A percentile compares a stretch with the other conserved stretches of the same genome.
Evolutionary conservation across 2,888 invertebrate species (phyloP).

Genomic region (Gnatocerus cornutus): DNA sequence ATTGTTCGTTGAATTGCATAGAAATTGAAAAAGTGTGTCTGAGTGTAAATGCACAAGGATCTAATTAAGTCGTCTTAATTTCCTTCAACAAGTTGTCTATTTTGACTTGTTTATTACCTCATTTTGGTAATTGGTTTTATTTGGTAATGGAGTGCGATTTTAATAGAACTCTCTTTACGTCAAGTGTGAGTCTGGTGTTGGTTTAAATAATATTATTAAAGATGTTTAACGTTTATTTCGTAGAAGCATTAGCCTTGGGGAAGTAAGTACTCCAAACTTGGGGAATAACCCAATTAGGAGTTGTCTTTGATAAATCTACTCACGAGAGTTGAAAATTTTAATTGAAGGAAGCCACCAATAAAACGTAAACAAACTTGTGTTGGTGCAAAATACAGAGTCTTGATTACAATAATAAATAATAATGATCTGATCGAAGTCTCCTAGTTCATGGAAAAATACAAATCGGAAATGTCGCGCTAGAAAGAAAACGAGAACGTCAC

Average conservation of each 20-base stretch:
- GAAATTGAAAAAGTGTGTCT: too few species aligned
- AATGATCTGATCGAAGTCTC: conserved; percentile 7
- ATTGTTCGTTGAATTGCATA: too few species aligned
- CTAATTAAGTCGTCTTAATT: too few species aligned
- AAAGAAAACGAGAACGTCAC: not conserved
- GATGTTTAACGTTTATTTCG: conserved; percentile 34
- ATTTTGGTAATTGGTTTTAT: too few species aligned
- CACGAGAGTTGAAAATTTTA: conserved; percentile 32
- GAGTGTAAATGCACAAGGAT: too few species aligned
- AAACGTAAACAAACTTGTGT: conserved; percentile 17
- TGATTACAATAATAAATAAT: conserved; percentile 4
- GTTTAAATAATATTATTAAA: conserved; percentile 20
- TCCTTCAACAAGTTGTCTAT: too few species aligned
- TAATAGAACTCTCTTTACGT: conserved; percentile 10
- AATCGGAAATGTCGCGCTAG: not conserved
- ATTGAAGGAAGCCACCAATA: conserved; percentile 21
- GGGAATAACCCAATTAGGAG: conserved; percentile 37
- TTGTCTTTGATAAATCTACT: conserved; percentile 39
- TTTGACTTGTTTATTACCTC: too few species aligned
- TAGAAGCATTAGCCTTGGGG: conserved; percentile 30
- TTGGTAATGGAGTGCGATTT: not conserved
- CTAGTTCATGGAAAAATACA: not conserved
- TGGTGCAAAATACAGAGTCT: not conserved
- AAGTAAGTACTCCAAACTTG: conserved; percentile 33
- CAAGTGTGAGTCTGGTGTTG: conserved; percentile 32